Evolutionary conservation across 2,888 invertebrate genomes (phyloP).

Genomic region (Cheilosia grossa): DNA sequence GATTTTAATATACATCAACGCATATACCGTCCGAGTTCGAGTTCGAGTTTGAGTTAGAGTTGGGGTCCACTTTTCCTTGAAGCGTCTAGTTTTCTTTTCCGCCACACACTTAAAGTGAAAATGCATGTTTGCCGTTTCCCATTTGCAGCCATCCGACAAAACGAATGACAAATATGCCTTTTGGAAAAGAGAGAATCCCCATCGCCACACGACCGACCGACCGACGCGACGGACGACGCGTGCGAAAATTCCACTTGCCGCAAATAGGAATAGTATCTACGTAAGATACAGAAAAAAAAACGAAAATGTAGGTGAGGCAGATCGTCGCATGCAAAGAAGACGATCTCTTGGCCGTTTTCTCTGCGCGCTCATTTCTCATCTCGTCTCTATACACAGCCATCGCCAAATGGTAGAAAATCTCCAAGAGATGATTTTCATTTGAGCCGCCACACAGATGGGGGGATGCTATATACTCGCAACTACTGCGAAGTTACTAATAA

Average conservation of each 20-base stretch:
- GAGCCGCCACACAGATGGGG: conserved; percentile 40
- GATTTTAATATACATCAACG: conserved; percentile 61
- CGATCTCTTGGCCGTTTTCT: conserved; percentile 44
- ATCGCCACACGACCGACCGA: neutral
- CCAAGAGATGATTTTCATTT: conserved; percentile 63
- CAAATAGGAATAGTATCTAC: conserved; percentile 49
- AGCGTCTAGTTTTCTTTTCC: neutral
- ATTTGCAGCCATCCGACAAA: conserved; percentile 44
- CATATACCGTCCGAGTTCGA: conserved; percentile 1
- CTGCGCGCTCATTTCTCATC: conserved; percentile 52
- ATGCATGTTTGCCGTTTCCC: conserved; percentile 49
- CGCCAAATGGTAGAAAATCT: conserved; percentile 47
- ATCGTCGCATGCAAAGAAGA: conserved; percentile 59
- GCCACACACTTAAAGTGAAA: conserved; percentile 54
- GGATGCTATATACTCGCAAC: conserved; percentile 1
- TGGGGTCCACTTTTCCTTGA: conserved; percentile 49
- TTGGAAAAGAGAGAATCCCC: conserved; percentile 32
- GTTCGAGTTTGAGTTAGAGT: neutral
- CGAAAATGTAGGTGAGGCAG: conserved; percentile 66
- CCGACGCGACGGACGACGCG: neutral
- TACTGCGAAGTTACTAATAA: conserved; percentile 28
- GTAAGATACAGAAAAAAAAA: conserved; percentile 22
- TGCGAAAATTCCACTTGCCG: conserved; percentile 66
- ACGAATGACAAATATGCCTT: conserved; percentile 68
- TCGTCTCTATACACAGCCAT: conserved; percentile 29